Base-by-base conservation (phyloP, 2,797 vertebrate species). In the Garrulus glandarius region DNA sequence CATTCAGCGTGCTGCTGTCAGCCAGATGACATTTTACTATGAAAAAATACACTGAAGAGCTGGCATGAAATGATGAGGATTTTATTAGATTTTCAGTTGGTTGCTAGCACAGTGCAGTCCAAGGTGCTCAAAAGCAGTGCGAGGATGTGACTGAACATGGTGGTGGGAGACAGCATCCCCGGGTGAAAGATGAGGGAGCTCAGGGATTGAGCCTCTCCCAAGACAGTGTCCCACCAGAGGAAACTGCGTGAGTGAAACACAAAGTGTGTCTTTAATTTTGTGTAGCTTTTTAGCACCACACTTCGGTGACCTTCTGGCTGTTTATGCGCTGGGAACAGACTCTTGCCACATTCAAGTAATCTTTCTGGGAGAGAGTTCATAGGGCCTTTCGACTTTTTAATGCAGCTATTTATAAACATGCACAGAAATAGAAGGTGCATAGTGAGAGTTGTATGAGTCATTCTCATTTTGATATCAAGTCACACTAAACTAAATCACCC, bases 361-460 rank as follows among this genome's bases (percentile, higher is more conserved):
- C 59, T 15, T 92, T 92, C 74, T 92, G 87, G 93, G 75, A 91
- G 67, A 78, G 84, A 89, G 92, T 94, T 96, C 93, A 69, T 71
- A 61, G 43, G 78, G 39, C 86, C 55, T 95, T 87, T 68, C 5
- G 5, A 57, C 76, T 95, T 91, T 46, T 96, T 92, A 57, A 71
- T 75, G 39, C 56, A 53, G 78, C 90, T 96, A 96, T 96, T 97
- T 95, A 94, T 96, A 95, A 95, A 69, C 69, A 24, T 43, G 63
- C 39, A 46, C 86, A 89, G 78, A 96, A 95, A 96, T 95, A 97
- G 93, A 91, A 91, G 53, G 81, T 87, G 83, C 90, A 60, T 76
- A 94, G 90, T 83, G 92, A 94, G 78, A 89, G 92, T 94, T 83
- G 69, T 85, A 89, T 91, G 90, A 96, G 90, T 96, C 94, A 94